phyloP scores from a whole-genome alignment of 2,888 invertebrate species.

The Hyposoter didymator region DNA sequence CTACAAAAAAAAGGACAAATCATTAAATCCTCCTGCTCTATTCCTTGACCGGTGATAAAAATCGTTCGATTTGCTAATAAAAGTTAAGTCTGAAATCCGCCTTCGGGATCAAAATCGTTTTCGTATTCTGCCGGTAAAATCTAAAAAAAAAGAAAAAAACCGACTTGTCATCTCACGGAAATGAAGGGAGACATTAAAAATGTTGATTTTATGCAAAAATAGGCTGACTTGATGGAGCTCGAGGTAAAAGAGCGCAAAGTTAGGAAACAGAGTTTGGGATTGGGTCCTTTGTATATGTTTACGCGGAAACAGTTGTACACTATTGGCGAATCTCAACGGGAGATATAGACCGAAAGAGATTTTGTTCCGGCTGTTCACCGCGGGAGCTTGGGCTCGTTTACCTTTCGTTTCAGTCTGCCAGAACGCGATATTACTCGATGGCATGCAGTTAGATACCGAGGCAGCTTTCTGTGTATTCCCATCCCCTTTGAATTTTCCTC shows the following conservation, averaged over 20 bases:
- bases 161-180: neutral
- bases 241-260: neutral
- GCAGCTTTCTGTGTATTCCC: neutral
- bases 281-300: constrained; percentile 32
- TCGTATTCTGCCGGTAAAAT: neutral
- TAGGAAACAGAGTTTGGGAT: constrained; percentile 5
- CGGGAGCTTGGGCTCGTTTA: constrained; percentile 42
- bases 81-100: neutral
- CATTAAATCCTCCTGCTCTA: constrained; percentile 1
- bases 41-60: constrained; percentile 1
- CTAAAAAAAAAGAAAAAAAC: no score
- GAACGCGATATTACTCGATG: constrained; percentile 52
- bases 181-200: neutral
- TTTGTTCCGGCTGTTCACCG: constrained; percentile 29
- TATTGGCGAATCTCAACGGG: constrained; percentile 53
- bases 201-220: neutral
- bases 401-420: constrained; percentile 62
- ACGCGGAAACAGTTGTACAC: constrained; percentile 60
- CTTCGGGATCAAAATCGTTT: neutral
- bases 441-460: constrained; percentile 36
- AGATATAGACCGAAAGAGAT: constrained; percentile 37
- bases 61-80: constrained; percentile 8
- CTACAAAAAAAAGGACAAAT: neutral
- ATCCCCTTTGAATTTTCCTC: constrained; percentile 21
- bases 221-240: neutral